phyloP scores from a whole-genome alignment of 1,140 invertebrate genomes.

The Drosophila setifemur region DNA sequence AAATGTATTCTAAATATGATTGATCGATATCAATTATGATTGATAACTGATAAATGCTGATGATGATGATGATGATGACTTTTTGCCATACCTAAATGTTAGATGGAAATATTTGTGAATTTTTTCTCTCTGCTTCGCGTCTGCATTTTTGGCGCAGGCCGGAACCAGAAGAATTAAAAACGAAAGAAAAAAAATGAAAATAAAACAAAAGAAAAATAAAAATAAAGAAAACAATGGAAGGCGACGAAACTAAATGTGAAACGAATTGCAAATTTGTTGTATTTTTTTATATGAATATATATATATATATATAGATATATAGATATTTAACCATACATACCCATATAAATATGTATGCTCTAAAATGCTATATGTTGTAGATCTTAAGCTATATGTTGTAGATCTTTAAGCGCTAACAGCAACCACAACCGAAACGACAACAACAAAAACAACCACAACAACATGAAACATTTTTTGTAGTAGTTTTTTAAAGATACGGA shows the following conservation, averaged over 20 bases:
- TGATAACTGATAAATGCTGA: constrained; percentile 23
- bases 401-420: constrained; percentile 68
- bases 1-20: constrained; percentile 58
- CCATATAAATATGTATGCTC: constrained; percentile 40
- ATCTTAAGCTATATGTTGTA: constrained; percentile 65
- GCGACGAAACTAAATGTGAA: constrained; percentile 50
- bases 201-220: neutral
- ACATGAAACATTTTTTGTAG: constrained; percentile 68
- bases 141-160: constrained; percentile 42
- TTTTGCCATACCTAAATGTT: constrained; percentile 74
- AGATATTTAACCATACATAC: constrained; percentile 46
- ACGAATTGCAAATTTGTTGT: constrained; percentile 78
- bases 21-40: constrained; percentile 32
- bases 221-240: constrained; percentile 40
- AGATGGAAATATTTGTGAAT: constrained; percentile 48
- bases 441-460: constrained; percentile 18
- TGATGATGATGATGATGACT: constrained; percentile 20
- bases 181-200: neutral
- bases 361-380: constrained; percentile 66
- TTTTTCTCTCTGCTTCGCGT: constrained; percentile 21
- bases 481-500: constrained; percentile 58
- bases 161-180: constrained; percentile 36
- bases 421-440: constrained; percentile 52
- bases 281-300: constrained; percentile 73
- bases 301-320: constrained; percentile 26